These are phyloP conservation scores for Eulemur albifrons DNA, from an alignment of 2,797 vertebrate species.

Conservation along the genomic window DNA sequence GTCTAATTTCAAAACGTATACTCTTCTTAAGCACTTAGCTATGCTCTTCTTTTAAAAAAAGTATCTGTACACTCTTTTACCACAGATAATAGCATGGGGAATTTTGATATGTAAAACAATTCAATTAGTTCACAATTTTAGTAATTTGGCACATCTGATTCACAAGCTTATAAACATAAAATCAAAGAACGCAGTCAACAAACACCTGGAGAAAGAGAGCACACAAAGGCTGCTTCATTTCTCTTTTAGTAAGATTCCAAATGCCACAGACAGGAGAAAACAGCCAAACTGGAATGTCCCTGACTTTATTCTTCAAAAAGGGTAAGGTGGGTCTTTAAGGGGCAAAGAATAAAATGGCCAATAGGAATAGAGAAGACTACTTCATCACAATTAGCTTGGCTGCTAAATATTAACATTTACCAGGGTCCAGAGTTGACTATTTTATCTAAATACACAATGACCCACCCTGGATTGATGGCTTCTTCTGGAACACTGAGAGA, in stretches of 20 bases:
- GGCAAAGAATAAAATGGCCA: neutral
- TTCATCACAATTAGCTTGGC: neutral
- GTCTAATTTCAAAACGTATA: neutral
- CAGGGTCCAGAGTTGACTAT: neutral
- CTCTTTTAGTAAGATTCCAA: neutral
- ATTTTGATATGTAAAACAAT: neutral
- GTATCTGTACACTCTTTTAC: neutral
- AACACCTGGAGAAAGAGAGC: neutral
- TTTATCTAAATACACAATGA: neutral
- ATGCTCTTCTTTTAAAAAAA: neutral
- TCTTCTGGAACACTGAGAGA: constrained; percentile 95
- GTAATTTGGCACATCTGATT: neutral
- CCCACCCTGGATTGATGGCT: constrained; percentile 94
- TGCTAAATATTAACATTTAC: neutral
- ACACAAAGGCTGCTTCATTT: neutral
- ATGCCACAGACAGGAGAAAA: neutral
- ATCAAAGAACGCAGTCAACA: neutral
- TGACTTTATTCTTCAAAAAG: neutral
- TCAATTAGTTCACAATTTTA: neutral
- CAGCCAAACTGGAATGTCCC: neutral
- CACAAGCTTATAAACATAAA: neutral
- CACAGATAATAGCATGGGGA: neutral
- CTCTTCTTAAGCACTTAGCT: neutral
- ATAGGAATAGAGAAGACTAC: neutral
- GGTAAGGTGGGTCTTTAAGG: neutral